These are phyloP conservation scores for Anguilla megastoma DNA, from an alignment of 2,797 vertebrate species.

Conservation along the genomic window DNA sequence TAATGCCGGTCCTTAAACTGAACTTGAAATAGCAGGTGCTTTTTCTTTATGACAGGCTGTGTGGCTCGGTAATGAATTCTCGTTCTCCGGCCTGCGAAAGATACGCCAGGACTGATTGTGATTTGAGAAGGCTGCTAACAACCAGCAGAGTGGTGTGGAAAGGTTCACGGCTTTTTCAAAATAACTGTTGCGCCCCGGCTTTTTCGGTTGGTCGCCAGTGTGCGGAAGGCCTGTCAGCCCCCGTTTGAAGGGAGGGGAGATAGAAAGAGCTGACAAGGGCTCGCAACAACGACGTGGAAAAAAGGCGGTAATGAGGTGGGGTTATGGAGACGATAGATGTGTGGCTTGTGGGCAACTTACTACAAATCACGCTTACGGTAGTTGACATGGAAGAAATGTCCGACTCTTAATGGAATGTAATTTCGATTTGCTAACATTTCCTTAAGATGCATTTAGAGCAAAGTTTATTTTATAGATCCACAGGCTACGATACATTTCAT, in stretches of 20 bases:
- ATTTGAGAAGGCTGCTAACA: neutral
- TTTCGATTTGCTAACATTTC: neutral
- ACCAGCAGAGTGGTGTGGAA: neutral
- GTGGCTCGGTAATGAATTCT: slow-evolving; percentile 3
- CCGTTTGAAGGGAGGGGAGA: neutral
- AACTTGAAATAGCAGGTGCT: neutral
- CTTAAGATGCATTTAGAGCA: neutral
- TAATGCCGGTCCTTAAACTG: neutral
- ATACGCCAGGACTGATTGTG: neutral
- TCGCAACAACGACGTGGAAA: neutral
- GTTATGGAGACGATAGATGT: neutral
- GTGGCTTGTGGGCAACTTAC: neutral
- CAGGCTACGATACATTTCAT: neutral
- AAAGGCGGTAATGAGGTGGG: neutral
- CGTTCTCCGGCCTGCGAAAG: neutral
- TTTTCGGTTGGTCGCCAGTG: neutral
- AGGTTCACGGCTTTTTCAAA: slow-evolving; percentile 8
- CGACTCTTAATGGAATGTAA: neutral
- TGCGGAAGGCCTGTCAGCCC: neutral
- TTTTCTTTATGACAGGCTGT: neutral
- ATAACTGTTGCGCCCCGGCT: neutral
- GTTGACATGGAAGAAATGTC: neutral
- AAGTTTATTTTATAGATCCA: neutral
- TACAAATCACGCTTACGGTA: neutral
- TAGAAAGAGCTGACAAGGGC: neutral